Evolutionary conservation across 2,113 vertebrate species (phyloP).

Genomic region (Nothocercus julius): DNA sequence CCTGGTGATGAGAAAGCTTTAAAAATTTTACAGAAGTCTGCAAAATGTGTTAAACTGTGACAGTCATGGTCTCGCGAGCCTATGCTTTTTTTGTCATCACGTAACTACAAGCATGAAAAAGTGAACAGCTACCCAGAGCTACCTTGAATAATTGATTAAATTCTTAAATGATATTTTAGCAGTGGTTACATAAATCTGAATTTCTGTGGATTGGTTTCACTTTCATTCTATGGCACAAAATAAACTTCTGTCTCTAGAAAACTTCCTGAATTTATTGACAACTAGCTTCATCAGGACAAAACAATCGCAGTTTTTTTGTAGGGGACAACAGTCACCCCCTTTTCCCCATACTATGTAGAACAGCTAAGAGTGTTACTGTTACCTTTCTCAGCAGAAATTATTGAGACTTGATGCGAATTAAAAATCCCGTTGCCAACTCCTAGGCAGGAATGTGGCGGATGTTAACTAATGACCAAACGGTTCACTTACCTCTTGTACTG

Average conservation of each 20-base stretch:
- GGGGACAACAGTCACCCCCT: neutral
- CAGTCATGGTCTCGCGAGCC: neutral
- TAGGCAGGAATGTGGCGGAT: neutral
- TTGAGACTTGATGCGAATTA: neutral
- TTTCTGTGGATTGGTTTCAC: neutral
- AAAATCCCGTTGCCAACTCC: neutral
- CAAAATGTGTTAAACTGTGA: neutral
- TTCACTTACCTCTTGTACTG: neutral
- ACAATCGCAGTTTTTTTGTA: neutral
- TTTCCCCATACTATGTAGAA: rapidly evolving
- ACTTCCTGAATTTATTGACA: neutral
- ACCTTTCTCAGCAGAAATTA: neutral
- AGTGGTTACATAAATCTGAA: neutral
- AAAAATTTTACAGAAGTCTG: neutral
- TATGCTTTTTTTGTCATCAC: neutral
- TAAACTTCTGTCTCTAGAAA: neutral
- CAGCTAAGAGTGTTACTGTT: neutral
- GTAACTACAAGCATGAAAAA: neutral
- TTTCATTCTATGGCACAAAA: neutral
- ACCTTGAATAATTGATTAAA: neutral
- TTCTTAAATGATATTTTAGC: neutral
- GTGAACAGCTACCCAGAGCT: neutral
- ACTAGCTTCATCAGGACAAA: neutral
- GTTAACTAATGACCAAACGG: neutral
- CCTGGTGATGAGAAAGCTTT: neutral